Percentiles rank a stretch among this genome's conserved stretches.
Evolutionary conservation across 2,113 vertebrate species (phyloP).

Genomic region (Formicarius rufipectus): DNA sequence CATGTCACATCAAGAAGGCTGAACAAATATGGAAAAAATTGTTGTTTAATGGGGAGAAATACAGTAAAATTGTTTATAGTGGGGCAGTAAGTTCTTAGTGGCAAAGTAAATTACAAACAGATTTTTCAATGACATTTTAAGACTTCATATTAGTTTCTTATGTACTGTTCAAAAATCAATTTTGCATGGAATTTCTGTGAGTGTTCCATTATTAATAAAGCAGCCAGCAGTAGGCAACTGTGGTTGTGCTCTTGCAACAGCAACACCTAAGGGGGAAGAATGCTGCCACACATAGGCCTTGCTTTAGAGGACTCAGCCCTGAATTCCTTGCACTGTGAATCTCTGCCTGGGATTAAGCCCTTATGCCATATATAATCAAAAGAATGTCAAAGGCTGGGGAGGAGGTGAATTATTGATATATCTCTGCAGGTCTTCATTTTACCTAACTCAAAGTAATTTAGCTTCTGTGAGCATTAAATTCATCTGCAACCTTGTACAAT

Average conservation of each 20-base stretch:
- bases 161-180: constrained; percentile 77
- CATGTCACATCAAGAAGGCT: constrained; percentile 64
- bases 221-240: constrained; percentile 64
- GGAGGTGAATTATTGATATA: not conserved
- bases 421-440: not conserved
- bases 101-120: constrained; percentile 75
- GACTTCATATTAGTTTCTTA: constrained; percentile 71
- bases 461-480: not conserved
- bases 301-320: not conserved
- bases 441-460: not conserved
- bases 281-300: not conserved
- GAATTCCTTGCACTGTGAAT: not conserved
- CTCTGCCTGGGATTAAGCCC: not conserved
- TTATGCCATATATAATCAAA: not conserved
- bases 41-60: constrained; percentile 69
- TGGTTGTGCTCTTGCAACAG: constrained; percentile 34
- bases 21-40: constrained; percentile 73
- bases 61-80: constrained; percentile 72
- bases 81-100: constrained; percentile 53
- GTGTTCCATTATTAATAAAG: constrained; percentile 77
- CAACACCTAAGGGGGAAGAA: constrained; percentile 41
- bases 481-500: not conserved
- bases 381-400: not conserved
- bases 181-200: constrained; percentile 75
- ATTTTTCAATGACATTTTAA: constrained; percentile 80